phyloP scores from a whole-genome alignment of 2,888 invertebrate genomes.

The Abrostola triplasia region DNA sequence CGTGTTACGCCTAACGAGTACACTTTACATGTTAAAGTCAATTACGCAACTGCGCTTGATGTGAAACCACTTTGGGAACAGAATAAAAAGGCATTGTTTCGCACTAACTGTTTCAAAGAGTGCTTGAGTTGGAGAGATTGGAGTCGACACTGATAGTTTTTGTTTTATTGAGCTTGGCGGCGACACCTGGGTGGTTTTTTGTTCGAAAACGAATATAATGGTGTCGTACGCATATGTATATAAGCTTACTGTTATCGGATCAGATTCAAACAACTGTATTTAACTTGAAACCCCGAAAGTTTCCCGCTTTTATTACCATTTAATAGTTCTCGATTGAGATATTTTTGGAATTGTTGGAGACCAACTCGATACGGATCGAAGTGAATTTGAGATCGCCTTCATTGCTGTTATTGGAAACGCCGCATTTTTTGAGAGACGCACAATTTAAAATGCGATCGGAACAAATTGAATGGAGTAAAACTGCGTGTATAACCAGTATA shows the following conservation, averaged over 20 bases:
- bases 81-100: slow-evolving; percentile 64
- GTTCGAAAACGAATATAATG: not conserved
- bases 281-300: not conserved
- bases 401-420: not conserved
- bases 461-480: slow-evolving; percentile 38
- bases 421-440: not conserved
- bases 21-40: slow-evolving; percentile 66
- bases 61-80: slow-evolving; percentile 58
- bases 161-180: slow-evolving; percentile 35
- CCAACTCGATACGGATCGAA: not conserved
- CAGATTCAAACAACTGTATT: not conserved
- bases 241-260: not conserved
- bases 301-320: not conserved
- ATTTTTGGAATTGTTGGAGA: not conserved
- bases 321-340: not conserved
- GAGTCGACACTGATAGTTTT: slow-evolving; percentile 53
- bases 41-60: slow-evolving; percentile 61
- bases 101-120: slow-evolving; percentile 40
- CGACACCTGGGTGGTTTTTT: slow-evolving; percentile 40
- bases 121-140: slow-evolving; percentile 29
- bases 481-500: slow-evolving; percentile 41
- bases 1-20: slow-evolving; percentile 59
- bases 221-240: not conserved
- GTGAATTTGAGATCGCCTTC: not conserved
- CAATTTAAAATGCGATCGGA: slow-evolving; percentile 30